These are phyloP conservation scores for Drosophila planitibia DNA, from an alignment of 2,888 invertebrate genomes.

Conservation along the genomic window DNA sequence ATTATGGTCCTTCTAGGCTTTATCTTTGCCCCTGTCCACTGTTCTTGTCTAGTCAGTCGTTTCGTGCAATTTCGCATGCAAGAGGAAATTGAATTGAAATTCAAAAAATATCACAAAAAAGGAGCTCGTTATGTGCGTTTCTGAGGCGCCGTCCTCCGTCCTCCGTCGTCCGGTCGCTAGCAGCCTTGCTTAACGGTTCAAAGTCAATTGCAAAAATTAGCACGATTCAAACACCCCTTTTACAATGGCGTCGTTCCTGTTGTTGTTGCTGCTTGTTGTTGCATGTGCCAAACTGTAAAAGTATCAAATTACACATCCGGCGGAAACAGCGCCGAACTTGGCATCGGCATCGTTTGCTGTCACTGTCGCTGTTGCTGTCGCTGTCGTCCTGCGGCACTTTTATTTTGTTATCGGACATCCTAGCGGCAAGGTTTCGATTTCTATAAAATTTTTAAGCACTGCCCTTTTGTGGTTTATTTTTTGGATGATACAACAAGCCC, in stretches of 20 bases:
- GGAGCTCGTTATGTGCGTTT: conserved; percentile 82
- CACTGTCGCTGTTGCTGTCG: conserved; percentile 43
- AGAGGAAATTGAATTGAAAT: conserved; percentile 83
- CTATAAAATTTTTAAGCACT: conserved; percentile 61
- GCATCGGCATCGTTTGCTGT: conserved; percentile 33
- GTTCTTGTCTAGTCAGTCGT: conserved; percentile 37
- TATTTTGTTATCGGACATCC: conserved; percentile 80
- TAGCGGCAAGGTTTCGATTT: conserved; percentile 58
- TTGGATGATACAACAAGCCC: conserved; percentile 11
- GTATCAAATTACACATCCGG: conserved; percentile 83
- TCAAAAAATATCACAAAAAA: conserved; percentile 75
- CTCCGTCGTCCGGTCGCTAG: conserved; percentile 5
- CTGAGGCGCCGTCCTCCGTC: conserved; percentile 66
- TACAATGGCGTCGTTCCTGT: conserved; percentile 18
- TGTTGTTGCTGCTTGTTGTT: conserved; percentile 31
- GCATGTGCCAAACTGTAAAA: conserved; percentile 72
- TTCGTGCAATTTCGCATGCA: conserved; percentile 66
- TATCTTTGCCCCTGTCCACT: conserved; percentile 11
- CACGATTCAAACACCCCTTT: conserved; percentile 60
- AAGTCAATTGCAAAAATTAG: conserved; percentile 75
- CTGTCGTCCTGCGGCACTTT: conserved; percentile 67
- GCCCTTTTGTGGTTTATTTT: conserved; percentile 50
- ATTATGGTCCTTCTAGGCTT: conserved; percentile 51
- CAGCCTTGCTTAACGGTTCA: conserved; percentile 37
- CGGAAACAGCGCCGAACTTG: conserved; percentile 73